phyloP scores from a whole-genome alignment of 1,140 invertebrate species.

The Oscheius sp. region DNA sequence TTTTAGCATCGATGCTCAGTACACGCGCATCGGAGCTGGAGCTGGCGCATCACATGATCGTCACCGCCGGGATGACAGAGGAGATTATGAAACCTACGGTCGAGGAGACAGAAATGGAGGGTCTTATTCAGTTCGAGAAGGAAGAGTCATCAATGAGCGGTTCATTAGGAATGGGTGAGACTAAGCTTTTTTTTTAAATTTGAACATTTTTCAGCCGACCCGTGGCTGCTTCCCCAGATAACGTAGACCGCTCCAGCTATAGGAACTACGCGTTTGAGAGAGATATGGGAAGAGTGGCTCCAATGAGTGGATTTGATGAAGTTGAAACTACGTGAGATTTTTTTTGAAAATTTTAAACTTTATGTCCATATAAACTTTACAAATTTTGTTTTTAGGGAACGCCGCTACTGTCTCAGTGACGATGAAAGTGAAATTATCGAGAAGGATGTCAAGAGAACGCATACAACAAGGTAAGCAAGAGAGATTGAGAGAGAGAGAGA shows the following conservation, averaged over 20 bases:
- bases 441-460: slow-evolving; percentile 27
- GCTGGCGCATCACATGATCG: too few species aligned
- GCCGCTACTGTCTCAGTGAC: slow-evolving; percentile 19
- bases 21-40: not conserved
- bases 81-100: not conserved
- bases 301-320: slow-evolving; percentile 29
- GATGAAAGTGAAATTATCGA: slow-evolving; percentile 29
- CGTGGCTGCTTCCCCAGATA: not conserved
- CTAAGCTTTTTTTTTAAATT: too few species aligned
- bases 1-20: not conserved
- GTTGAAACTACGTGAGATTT: slow-evolving; percentile 18
- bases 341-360: too few species aligned
- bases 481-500: too few species aligned
- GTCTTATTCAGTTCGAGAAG: slow-evolving; percentile 23
- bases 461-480: slow-evolving; percentile 27
- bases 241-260: slow-evolving; percentile 16
- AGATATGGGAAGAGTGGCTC: slow-evolving; percentile 29
- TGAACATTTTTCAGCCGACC: not conserved
- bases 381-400: slow-evolving; percentile 8
- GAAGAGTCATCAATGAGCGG: not conserved
- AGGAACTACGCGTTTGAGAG: slow-evolving; percentile 27
- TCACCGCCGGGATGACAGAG: not conserved
- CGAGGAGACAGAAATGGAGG: slow-evolving; percentile 7
- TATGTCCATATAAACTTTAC: too few species aligned
- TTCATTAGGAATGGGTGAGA: not conserved